Base-by-base conservation (phyloP, 2,797 vertebrate species). In the Malurus splendens region DNA sequence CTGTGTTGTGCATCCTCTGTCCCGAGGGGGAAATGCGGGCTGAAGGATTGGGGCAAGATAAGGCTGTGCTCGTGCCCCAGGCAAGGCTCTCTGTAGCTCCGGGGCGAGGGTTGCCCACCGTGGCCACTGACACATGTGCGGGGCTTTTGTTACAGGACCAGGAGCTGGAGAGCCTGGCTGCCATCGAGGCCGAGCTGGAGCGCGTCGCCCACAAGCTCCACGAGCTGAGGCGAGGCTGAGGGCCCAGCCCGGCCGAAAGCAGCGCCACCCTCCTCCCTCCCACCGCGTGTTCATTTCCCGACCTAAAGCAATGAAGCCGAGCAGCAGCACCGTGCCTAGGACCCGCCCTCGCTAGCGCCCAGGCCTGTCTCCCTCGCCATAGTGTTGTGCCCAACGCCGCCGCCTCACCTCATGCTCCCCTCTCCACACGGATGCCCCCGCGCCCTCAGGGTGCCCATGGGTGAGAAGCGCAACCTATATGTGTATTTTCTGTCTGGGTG, bases 121-220 rank as follows among this genome's bases (percentile, higher is more conserved):
- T 0, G 5, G 50, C 41, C 12, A 0, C 72, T 95, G 78, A 89
- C 1, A 0, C 2, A 0, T 33, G 5, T 28, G 18, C 50, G 0
- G 76, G 47, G 25, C 54, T 94, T 81, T 56, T 38, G 10, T 93
- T 94, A 45, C 87, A 98, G 98, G 97, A 98, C 74, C 97, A 97
- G 90, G 99, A 99, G 93, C 97, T 99, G 87, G 98, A 99, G 93
- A 99, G 98, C 83, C 97, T 99, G 94, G 98, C 98, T 0, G 97
- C 98, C 94, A 99, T 99, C 3, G 98, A 99, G 97, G 98, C 98
- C 0, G 98, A 99, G 96, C 98, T 99, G 44, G 98, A 99, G 93
- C 98, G 97, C 3, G 98, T 99, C 20, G 98, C 98, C 74, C 98
- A 98, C 94, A 98, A 98, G 95, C 97, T 99, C 77, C 98, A 99